Evolutionary conservation across 2,113 vertebrate species (phyloP), one percentile per base, ranked within the genome.

Genomic region (Gymnarchus niloticus): DNA sequence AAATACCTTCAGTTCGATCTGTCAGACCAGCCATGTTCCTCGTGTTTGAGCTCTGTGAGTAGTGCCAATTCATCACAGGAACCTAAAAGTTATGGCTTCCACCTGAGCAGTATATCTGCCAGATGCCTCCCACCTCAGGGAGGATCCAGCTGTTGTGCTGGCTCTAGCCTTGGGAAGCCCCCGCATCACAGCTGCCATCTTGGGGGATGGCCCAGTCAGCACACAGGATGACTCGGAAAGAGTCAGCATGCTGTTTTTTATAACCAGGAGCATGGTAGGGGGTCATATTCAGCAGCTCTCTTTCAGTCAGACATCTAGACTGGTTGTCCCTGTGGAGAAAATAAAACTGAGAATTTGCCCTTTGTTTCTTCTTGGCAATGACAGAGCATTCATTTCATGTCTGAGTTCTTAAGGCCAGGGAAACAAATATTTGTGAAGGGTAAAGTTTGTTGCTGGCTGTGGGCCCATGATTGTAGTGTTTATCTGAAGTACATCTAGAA

Each of bases 251-350:
- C 41, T 48, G 44, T 44, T 6, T 1, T 44, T 87, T 87, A 80
- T 3, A 48, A 81, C 86, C 77, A 56, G 56, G 81, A 84, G 76
- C 17, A 56, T 52, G 9, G 56, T 81, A 69, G 83, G 81, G 37
- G 14, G 25, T 23, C 46, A 8, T 65, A 82, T 59, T 82, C 83
- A 81, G 69, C 61, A 19, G 65, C 4, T 82, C 17, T 9, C 59
- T 84, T 76, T 69, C 61, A n/a, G 6, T 82, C 81, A 87, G 76
- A 77, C 21, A 76, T 57, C 65, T 56, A 76, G 48, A 49, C 37
- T 86, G 81, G 86, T 85, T 76, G 85, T 51, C 46, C 23, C 49
- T 23, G 51, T 12, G 84, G 49, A 44, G 76, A 19, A 77, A 51
- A 77, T 56, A 12, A 82, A 52, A 82, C 12, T 69, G 46, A 10